A percentile compares a stretch with the other conserved stretches of the same genome.
These are phyloP conservation scores for Brachionus asplanchnoidis DNA, from an alignment of 1,140 invertebrate species.

Conservation along the genomic window DNA sequence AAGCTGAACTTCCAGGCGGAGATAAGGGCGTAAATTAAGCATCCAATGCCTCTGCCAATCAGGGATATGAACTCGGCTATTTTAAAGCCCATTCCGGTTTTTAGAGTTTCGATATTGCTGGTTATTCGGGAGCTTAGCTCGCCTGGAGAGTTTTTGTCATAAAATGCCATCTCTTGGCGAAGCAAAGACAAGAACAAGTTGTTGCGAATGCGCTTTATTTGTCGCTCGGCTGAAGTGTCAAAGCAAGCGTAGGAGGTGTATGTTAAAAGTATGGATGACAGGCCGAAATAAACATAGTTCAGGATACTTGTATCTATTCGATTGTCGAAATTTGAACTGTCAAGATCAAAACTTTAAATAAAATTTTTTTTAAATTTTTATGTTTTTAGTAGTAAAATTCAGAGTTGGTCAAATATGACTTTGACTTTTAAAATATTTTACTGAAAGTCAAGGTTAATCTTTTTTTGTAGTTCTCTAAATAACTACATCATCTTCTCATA, in stretches of 20 bases:
- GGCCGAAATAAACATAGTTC: not conserved
- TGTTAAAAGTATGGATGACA: not conserved
- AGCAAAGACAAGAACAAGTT: conserved; percentile 25
- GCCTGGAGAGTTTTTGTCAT: conserved; percentile 1
- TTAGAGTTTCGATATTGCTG: conserved; percentile 3
- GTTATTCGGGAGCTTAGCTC: not conserved
- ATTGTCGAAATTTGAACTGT: not conserved
- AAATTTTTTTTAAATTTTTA: not conserved
- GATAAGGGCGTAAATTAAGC: not conserved
- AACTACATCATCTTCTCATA: too few relatives aligned
- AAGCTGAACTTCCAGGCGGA: conserved; percentile 26
- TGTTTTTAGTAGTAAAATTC: not conserved
- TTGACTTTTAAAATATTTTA: too few relatives aligned
- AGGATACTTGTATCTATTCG: not conserved
- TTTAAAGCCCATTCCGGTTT: conserved; percentile 22
- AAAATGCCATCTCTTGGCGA: conserved; percentile 38
- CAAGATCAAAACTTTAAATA: not conserved
- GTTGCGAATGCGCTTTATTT: conserved; percentile 26
- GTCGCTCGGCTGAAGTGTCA: conserved; percentile 11
- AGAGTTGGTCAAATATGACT: too few relatives aligned
- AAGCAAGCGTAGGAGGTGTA: not conserved
- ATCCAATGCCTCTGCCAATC: not conserved
- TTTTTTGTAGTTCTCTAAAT: too few relatives aligned
- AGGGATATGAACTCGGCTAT: conserved; percentile 29
- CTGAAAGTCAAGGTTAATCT: too few relatives aligned